Percentiles rank a stretch among this genome's conserved stretches.
Evolutionary conservation across 2,797 vertebrate genomes (phyloP).

Genomic region (Sardinella longiceps): DNA sequence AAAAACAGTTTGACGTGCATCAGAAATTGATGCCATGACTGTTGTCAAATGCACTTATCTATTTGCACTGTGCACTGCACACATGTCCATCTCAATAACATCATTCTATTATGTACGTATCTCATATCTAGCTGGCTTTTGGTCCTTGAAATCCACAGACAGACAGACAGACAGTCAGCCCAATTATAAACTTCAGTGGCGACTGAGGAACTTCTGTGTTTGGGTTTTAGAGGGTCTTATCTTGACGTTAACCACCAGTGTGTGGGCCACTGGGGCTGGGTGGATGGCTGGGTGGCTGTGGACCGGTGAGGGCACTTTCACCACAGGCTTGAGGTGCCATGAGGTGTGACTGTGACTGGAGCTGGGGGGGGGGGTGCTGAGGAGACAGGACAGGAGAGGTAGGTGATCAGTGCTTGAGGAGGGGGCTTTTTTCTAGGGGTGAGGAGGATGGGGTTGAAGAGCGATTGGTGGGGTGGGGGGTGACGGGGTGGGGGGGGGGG

Average conservation of each 20-base stretch:
- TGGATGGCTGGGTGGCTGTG: neutral
- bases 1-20: neutral
- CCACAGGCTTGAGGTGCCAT: neutral
- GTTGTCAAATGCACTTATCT: conserved; percentile 71
- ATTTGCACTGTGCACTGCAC: conserved; percentile 67
- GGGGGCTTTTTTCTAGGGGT: conserved; percentile 42
- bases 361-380: neutral
- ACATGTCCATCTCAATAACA: conserved; percentile 54
- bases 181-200: conserved; percentile 28
- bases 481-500: conserved; percentile 20
- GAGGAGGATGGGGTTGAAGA: neutral
- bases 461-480: conserved; percentile 49
- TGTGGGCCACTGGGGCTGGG: neutral
- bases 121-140: conserved; percentile 55
- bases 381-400: neutral
- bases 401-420: conserved; percentile 7
- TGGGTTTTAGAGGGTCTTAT: neutral
- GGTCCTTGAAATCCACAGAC: conserved; percentile 58
- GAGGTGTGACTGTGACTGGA: neutral
- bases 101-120: conserved; percentile 59
- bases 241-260: neutral
- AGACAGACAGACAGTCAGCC: neutral
- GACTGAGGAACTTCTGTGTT: neutral
- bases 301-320: neutral
- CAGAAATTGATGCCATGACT: conserved; percentile 55